phyloP scores from a whole-genome alignment of 2,797 vertebrate species.

The Macropodus opercularis region DNA sequence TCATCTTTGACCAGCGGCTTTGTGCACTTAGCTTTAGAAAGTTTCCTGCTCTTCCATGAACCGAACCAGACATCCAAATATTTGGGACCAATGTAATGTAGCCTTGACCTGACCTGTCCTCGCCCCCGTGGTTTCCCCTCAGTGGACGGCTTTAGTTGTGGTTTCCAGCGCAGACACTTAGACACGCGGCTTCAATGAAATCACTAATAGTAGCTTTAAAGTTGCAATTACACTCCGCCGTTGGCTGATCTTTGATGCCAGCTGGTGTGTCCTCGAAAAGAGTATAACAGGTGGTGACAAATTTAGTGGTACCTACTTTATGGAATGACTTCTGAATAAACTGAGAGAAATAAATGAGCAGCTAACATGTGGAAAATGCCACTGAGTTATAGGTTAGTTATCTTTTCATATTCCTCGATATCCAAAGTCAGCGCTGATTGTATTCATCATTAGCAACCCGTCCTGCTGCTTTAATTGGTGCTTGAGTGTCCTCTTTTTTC shows the following conservation, averaged over 20 bases:
- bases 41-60: not conserved
- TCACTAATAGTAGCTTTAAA: not conserved
- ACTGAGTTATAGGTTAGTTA: constrained; percentile 16
- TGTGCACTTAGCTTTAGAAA: constrained; percentile 12
- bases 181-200: not conserved
- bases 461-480: constrained; percentile 55
- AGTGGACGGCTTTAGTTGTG: not conserved
- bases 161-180: constrained; percentile 15
- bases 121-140: not conserved
- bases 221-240: not conserved
- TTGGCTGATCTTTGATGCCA: not conserved
- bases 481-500: constrained; percentile 56
- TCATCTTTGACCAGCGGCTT: constrained; percentile 21
- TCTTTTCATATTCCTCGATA: constrained; percentile 24
- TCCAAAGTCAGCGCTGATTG: constrained; percentile 50
- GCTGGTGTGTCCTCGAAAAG: not conserved
- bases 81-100: not conserved
- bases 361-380: constrained; percentile 12
- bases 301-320: constrained; percentile 21
- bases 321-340: constrained; percentile 7
- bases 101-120: not conserved
- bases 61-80: constrained; percentile 7
- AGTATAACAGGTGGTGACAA: not conserved
- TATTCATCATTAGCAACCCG: constrained; percentile 43
- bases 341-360: constrained; percentile 1